phyloP scores from a whole-genome alignment of 37 sponge, comb jelly and placozoan species.

The Theonella swinhoei region DNA sequence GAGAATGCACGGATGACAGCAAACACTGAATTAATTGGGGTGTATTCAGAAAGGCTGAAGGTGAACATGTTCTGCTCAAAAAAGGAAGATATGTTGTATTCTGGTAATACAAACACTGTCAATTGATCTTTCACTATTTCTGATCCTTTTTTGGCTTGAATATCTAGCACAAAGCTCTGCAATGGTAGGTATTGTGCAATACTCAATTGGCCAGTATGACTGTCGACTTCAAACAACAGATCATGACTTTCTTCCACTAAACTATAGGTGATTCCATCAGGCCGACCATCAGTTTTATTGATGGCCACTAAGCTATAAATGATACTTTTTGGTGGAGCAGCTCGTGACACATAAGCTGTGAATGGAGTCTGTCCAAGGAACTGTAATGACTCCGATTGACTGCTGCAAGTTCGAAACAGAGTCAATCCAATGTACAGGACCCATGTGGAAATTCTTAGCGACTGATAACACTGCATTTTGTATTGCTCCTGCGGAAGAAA shows the following conservation, averaged over 20 bases:
- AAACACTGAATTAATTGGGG: not conserved
- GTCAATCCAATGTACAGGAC: not conserved
- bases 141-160: not conserved
- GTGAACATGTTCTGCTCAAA: not conserved
- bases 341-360: conserved; percentile 30
- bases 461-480: not conserved
- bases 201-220: not conserved
- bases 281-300: not conserved
- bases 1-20: not conserved
- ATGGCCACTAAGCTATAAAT: conserved; percentile 51
- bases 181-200: not conserved
- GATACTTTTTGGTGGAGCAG: not conserved
- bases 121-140: not conserved
- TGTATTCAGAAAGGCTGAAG: not conserved
- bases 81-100: not conserved
- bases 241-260: not conserved
- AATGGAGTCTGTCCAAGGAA: conserved; percentile 61
- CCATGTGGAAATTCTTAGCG: not conserved
- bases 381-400: not conserved
- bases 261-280: conserved; percentile 17
- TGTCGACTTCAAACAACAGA: conserved; percentile 8
- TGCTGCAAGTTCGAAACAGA: not conserved
- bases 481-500: too few relatives aligned
- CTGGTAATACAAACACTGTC: not conserved
- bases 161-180: not conserved